Conservation (phyloP, 1,140 invertebrate genomes). For the Euura saliciscinereae region DNA sequence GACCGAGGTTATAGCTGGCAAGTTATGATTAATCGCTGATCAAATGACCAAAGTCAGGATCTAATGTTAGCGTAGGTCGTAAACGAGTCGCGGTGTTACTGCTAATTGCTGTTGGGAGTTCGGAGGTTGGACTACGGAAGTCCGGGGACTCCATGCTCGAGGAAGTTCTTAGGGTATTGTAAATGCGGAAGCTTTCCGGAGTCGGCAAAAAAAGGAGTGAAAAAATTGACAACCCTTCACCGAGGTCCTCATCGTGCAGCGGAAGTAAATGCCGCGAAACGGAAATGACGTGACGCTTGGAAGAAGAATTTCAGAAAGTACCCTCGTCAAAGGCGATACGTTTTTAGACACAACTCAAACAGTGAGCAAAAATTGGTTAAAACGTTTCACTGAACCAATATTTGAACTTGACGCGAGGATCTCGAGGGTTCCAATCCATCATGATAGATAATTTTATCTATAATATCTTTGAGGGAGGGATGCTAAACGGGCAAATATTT, state of each 20-base stretch:
- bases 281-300: neutral
- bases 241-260: neutral
- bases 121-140: neutral
- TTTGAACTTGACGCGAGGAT: too few species aligned
- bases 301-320: too few species aligned
- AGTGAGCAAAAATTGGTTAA: too few species aligned
- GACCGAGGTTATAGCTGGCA: neutral
- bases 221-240: neutral
- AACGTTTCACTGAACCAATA: too few species aligned
- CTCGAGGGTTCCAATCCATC: too few species aligned
- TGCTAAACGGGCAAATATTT: too few species aligned
- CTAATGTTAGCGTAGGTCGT: neutral
- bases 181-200: neutral
- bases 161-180: constrained; percentile 1
- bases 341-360: too few species aligned
- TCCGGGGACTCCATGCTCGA: neutral
- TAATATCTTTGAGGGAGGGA: too few species aligned
- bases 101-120: neutral
- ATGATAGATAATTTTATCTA: too few species aligned
- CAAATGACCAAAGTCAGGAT: constrained; percentile 11
- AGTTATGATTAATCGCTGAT: constrained; percentile 10
- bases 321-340: too few species aligned
- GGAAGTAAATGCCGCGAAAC: constrained; percentile 3
- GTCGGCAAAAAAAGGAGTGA: neutral
- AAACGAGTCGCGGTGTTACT: neutral